Conservation (phyloP, 2,888 invertebrate genomes). For the Drosophila emarginata region DNA sequence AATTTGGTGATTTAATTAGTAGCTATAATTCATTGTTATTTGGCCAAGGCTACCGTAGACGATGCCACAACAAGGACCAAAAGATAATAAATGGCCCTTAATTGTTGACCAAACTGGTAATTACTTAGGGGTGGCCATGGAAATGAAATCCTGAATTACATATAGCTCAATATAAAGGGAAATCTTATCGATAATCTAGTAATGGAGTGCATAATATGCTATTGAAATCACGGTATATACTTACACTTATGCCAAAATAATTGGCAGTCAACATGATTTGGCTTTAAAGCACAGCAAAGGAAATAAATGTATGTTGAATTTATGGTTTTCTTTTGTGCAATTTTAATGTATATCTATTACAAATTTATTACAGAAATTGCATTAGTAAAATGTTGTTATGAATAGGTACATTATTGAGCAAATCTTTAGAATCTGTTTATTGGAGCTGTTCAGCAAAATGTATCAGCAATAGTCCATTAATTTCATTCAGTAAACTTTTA, state of each 20-base stretch:
- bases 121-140: constrained; percentile 44
- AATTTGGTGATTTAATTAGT: constrained; percentile 77
- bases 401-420: no score
- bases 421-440: no score
- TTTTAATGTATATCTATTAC: background rate
- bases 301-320: background rate
- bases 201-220: constrained; percentile 60
- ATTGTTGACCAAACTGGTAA: constrained; percentile 61
- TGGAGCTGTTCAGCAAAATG: no score
- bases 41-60: constrained; percentile 31
- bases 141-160: constrained; percentile 9
- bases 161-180: constrained; percentile 26
- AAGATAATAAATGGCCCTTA: constrained; percentile 74
- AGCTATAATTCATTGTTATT: constrained; percentile 66
- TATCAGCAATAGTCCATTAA: no score
- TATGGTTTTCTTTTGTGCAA: background rate
- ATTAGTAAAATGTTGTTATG: background rate
- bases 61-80: background rate
- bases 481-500: background rate
- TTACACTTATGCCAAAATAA: background rate
- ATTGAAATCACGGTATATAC: constrained; percentile 3
- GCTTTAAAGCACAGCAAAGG: background rate
- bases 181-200: constrained; percentile 64
- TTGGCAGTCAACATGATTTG: background rate
- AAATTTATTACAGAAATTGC: background rate